A percentile compares a stretch with the other conserved stretches of the same genome.
Evolutionary conservation across 2,888 invertebrate species (phyloP).

Genomic region (Branchipolynoe longqiensis): DNA sequence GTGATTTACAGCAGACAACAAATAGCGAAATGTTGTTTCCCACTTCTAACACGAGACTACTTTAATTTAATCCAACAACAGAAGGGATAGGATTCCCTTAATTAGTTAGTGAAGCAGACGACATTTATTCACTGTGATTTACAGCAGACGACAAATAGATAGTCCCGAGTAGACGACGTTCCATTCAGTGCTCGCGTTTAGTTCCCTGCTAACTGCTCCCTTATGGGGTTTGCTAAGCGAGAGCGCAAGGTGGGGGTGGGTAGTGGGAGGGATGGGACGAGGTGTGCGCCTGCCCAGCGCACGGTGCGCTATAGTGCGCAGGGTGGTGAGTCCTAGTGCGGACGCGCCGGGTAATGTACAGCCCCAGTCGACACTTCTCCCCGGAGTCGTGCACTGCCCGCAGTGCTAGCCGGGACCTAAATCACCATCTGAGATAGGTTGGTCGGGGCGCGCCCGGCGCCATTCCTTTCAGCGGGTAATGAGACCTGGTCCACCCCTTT

Average conservation of each 20-base stretch:
- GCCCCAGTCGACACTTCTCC: neutral
- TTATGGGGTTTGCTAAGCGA: neutral
- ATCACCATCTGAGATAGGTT: slow-evolving; percentile 29
- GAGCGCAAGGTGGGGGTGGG: neutral
- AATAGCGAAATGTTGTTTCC: no score
- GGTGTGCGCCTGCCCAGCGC: no score
- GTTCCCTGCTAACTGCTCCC: neutral
- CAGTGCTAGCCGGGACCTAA: neutral
- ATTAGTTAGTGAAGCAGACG: no score
- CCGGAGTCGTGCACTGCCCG: neutral
- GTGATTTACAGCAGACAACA: no score
- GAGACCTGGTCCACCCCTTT: neutral
- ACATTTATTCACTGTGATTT: no score
- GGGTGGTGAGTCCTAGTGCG: no score
- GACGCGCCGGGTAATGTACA: slow-evolving; percentile 8
- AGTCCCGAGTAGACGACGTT: no score
- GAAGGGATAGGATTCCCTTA: no score
- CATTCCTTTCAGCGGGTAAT: slow-evolving; percentile 19
- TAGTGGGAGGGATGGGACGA: neutral
- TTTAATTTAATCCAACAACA: no score
- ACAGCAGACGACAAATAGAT: no score
- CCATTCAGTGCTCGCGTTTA: neutral
- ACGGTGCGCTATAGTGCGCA: no score
- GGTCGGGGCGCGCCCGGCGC: neutral
- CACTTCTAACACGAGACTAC: no score